Conservation (phyloP, 2,797 vertebrate genomes). For the Thaleichthys pacificus region DNA sequence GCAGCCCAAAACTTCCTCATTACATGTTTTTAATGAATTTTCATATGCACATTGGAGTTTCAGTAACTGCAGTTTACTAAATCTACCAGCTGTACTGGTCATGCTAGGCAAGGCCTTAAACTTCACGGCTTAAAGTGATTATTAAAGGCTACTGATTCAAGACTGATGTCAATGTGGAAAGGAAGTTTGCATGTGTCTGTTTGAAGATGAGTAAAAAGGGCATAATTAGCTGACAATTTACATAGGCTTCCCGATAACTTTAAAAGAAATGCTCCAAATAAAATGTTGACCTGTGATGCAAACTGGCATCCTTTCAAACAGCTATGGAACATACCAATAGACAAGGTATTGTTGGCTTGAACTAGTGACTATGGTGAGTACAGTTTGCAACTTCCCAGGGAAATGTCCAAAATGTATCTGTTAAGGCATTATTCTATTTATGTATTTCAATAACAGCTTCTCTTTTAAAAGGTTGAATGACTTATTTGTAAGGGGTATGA, state of each 20-base stretch:
- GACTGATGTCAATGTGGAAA: constrained; percentile 7
- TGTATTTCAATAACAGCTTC: not conserved
- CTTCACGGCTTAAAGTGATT: not conserved
- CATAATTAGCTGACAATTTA: not conserved
- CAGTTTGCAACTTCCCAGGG: not conserved
- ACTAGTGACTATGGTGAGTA: not conserved
- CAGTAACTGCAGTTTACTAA: too few species aligned
- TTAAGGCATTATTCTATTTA: not conserved
- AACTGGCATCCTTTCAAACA: constrained; percentile 3
- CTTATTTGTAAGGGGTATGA: not conserved
- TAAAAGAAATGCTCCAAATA: not conserved
- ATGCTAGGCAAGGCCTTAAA: not conserved
- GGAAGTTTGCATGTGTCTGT: constrained; percentile 17
- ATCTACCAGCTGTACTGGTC: not conserved
- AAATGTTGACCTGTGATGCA: constrained; percentile 2
- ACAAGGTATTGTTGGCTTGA: not conserved
- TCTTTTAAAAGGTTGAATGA: not conserved
- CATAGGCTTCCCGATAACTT: constrained; percentile 10
- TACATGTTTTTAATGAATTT: too few species aligned
- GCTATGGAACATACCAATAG: constrained; percentile 14
- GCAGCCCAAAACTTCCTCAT: too few species aligned
- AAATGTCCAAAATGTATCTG: not conserved
- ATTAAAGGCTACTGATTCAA: not conserved
- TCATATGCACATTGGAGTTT: too few species aligned
- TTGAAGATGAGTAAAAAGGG: constrained; percentile 14